phyloP scores from a whole-genome alignment of 2,888 invertebrate species.

The Ennomos erosarius region DNA sequence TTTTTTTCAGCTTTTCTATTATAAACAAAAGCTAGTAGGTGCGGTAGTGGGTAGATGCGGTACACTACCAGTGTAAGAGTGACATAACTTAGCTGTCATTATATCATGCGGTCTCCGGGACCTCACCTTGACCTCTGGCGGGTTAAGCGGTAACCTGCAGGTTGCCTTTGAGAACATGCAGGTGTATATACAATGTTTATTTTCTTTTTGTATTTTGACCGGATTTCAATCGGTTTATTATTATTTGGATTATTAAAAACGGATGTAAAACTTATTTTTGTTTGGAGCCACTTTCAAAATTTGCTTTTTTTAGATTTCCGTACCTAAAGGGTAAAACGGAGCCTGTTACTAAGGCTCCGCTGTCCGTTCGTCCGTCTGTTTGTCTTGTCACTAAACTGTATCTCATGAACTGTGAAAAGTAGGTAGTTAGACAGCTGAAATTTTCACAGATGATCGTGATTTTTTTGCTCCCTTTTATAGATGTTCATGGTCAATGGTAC shows the following conservation, averaged over 20 bases:
- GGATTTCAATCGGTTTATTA: slow-evolving; percentile 11
- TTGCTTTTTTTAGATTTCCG: too few relatives aligned
- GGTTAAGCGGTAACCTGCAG: slow-evolving; percentile 61
- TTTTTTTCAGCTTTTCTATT: background rate
- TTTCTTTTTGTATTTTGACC: slow-evolving; percentile 14
- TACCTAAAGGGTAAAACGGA: too few relatives aligned
- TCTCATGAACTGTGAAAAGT: too few relatives aligned
- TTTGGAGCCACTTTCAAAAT: background rate
- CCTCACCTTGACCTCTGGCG: slow-evolving; percentile 64
- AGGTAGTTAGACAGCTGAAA: too few relatives aligned
- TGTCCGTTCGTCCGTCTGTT: too few relatives aligned
- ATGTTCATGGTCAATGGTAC: too few relatives aligned
- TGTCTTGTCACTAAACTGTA: too few relatives aligned
- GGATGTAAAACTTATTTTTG: slow-evolving; percentile 10
- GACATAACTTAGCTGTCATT: slow-evolving; percentile 48
- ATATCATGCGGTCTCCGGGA: slow-evolving; percentile 49
- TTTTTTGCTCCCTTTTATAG: too few relatives aligned
- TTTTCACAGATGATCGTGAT: too few relatives aligned
- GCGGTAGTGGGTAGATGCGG: background rate
- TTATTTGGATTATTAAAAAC: slow-evolving; percentile 4
- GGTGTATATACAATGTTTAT: slow-evolving; percentile 47
- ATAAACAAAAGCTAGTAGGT: too few relatives aligned
- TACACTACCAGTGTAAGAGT: slow-evolving; percentile 6
- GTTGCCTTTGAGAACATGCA: slow-evolving; percentile 49
- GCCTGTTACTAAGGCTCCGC: too few relatives aligned